Conservation (phyloP, 1,140 invertebrate genomes). For the Euglossa dilemma region DNA sequence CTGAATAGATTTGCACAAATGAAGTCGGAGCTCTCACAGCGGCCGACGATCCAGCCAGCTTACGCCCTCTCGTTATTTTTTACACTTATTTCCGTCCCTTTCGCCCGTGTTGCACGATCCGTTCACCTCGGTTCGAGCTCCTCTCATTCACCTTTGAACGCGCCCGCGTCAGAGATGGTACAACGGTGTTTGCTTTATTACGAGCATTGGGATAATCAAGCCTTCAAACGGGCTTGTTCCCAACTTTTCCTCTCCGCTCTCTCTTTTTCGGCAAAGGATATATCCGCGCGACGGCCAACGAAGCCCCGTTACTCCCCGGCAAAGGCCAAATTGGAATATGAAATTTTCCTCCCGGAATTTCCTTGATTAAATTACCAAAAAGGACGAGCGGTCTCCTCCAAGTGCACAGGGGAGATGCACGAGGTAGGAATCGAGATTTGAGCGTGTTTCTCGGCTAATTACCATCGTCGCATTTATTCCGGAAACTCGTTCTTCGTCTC, state of each 20-base stretch:
- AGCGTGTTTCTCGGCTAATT: too few species aligned
- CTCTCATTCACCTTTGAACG: conserved; percentile 17
- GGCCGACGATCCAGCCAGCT: conserved; percentile 9
- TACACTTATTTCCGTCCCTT: not conserved
- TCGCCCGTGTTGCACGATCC: not conserved
- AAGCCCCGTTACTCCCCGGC: too few species aligned
- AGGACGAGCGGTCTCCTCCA: too few species aligned
- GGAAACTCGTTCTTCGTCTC: too few species aligned
- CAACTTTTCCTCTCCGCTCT: too few species aligned
- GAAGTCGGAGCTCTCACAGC: conserved; percentile 27
- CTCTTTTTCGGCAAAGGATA: not conserved
- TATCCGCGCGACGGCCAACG: too few species aligned
- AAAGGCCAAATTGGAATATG: too few species aligned
- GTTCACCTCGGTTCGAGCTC: not conserved
- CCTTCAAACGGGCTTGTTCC: not conserved
- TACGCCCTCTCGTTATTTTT: conserved; percentile 11
- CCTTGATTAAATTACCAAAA: too few species aligned
- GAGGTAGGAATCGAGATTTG: too few species aligned
- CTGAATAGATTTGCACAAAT: conserved; percentile 63
- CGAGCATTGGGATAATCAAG: conserved; percentile 8
- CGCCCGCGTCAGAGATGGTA: not conserved
- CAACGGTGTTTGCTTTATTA: conserved; percentile 30
- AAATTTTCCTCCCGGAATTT: too few species aligned
- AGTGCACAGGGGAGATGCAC: too few species aligned
- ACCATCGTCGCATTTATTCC: too few species aligned